Evolutionary conservation across 1,140 invertebrate species (phyloP), one percentile per base, ranked within the genome.

Genomic region (Trinorchestia longiramus): DNA sequence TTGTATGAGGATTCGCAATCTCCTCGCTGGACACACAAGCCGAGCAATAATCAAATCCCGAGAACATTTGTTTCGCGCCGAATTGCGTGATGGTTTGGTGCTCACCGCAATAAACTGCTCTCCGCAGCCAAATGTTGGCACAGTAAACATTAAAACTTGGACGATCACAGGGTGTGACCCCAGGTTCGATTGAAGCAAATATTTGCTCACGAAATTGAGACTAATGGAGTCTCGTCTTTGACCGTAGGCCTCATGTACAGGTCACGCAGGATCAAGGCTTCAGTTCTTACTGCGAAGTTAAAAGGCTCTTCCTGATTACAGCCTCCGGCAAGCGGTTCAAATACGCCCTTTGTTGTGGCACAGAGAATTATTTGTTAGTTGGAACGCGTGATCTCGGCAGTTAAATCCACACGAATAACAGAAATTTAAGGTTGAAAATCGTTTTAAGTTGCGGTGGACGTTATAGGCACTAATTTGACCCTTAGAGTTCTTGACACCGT

Each of bases 191-290:
- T 90, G 41, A 42, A 43, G 88, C 43, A 41, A 90, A 90, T 90
- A 42, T 90, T 90, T 90, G 88, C 88, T 11, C 3, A 0, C 15
- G 88, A 90, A 90, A 90, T 42, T 90, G 43, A 90, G 41, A 43
- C 43, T 43, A 90, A 90, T 90, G n/a, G 88, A 90, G 88, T 90
- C 62, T 90, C 88, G 88, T 90, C 88, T 41, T 90, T 90, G 41
- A 43, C 43, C 15, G 88, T 42, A 41, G 23, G 41, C 88, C 62
- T 77, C 62, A 23, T 11, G 62, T 28, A 36, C 62, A 77, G 62
- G 62, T 28, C 28, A 3, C 8, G 62, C 1, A 77, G 62, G 62
- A 15, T 77, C 36, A 15, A 15, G 15, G 28, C 62, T 77, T 77
- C 28, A 23, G 62, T 77, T 77, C 28, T 77, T 15, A 15, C 36